Conservation (phyloP, 2,888 invertebrate species). For the Asteroscopus sphinx region DNA sequence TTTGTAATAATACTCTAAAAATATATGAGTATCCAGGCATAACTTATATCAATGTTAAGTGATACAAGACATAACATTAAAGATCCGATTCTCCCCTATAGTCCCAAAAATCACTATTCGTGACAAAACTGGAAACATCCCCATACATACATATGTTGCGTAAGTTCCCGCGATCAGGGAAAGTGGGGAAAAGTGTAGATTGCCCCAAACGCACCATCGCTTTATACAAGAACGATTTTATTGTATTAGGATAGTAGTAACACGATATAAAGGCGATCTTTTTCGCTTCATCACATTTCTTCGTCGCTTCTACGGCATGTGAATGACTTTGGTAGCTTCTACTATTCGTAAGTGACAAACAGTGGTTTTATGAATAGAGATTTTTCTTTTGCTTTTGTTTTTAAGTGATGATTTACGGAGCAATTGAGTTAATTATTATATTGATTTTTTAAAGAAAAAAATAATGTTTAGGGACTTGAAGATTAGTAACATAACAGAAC, state of each 20-base stretch:
- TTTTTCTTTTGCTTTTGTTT: too few relatives aligned
- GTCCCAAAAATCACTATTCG: constrained; percentile 54
- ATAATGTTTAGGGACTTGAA: too few relatives aligned
- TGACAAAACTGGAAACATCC: constrained; percentile 55
- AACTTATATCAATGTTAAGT: constrained; percentile 9
- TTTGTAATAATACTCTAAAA: too few relatives aligned
- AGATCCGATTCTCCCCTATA: constrained; percentile 23
- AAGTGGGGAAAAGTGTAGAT: constrained; percentile 47
- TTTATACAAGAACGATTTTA: constrained; percentile 50
- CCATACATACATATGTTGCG: constrained; percentile 59
- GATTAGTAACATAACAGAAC: too few relatives aligned
- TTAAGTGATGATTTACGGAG: too few relatives aligned
- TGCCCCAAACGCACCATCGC: constrained; percentile 42
- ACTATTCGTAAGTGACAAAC: constrained; percentile 6
- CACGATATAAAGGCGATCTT: constrained; percentile 27
- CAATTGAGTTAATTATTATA: too few relatives aligned
- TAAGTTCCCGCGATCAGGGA: constrained; percentile 37
- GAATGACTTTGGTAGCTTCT: constrained; percentile 13
- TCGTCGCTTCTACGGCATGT: constrained; percentile 11
- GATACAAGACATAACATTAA: constrained; percentile 22
- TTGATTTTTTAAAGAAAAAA: too few relatives aligned
- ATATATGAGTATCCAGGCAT: too few relatives aligned
- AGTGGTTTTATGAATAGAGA: too few relatives aligned
- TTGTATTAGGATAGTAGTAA: constrained; percentile 48
- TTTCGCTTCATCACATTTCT: constrained; percentile 27